These are phyloP conservation scores for Serilophus lunatus DNA, from an alignment of 2,113 vertebrate genomes.

Conservation along the genomic window DNA sequence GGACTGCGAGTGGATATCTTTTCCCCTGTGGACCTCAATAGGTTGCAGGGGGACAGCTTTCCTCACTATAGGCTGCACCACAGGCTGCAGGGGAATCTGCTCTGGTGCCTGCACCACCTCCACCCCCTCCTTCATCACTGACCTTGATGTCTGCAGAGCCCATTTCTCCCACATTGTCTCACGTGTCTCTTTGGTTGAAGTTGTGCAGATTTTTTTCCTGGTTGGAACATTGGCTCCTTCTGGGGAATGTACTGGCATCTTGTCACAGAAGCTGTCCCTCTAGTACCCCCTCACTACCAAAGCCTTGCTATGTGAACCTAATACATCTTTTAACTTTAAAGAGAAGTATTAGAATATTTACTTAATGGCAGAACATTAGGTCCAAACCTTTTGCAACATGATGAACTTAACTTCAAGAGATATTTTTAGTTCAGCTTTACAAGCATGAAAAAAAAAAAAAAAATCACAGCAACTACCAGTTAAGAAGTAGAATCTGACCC, in stretches of 20 bases:
- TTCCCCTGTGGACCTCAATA: not conserved
- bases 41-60: not conserved
- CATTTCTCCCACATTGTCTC: not conserved
- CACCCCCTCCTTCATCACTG: not conserved
- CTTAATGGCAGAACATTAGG: not conserved
- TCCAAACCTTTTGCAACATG: not conserved
- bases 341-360: not conserved
- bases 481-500: not conserved
- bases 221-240: not conserved
- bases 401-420: not conserved
- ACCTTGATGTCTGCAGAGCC: no score
- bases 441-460: not conserved
- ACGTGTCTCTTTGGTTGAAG: not conserved
- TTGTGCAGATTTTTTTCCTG: not conserved
- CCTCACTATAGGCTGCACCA: not conserved
- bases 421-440: not conserved
- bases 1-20: not conserved
- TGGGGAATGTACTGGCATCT: not conserved
- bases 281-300: fast-evolving
- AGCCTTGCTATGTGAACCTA: fast-evolving
- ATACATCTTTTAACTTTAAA: not conserved
- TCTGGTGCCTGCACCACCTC: not conserved
- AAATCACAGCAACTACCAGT: not conserved
- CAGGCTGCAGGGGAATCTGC: not conserved
- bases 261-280: not conserved